phyloP scores from a whole-genome alignment of 2,797 vertebrate genomes.

The Clarias fuscus region DNA sequence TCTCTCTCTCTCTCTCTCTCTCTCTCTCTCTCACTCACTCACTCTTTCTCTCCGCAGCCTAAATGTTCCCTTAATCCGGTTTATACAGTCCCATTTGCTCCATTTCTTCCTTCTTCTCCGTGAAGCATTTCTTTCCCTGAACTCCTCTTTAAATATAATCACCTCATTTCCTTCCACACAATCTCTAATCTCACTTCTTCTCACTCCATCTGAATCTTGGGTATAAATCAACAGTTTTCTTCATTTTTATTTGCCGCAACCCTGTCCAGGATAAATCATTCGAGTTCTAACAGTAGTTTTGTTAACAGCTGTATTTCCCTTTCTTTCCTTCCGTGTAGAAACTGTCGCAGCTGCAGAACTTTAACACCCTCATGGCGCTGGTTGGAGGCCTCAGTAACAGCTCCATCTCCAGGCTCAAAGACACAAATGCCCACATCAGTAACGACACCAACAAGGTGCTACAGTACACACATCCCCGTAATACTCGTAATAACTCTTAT shows the following conservation, averaged over 20 bases:
- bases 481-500: too few species aligned
- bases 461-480: not conserved
- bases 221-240: not conserved
- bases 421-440: slow-evolving; percentile 83
- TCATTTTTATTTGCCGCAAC: not conserved
- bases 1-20: not conserved
- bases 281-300: not conserved
- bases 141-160: not conserved
- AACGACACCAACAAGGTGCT: slow-evolving; percentile 84
- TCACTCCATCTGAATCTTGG: not conserved
- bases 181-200: not conserved
- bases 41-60: not conserved
- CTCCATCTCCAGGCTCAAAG: slow-evolving; percentile 90
- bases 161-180: not conserved
- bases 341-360: slow-evolving; percentile 87
- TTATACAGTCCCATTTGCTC: not conserved
- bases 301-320: not conserved
- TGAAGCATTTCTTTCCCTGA: not conserved
- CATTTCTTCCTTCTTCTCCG: not conserved
- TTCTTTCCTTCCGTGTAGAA: slow-evolving; percentile 67
- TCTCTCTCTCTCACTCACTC: not conserved
- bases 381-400: slow-evolving; percentile 90
- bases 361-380: slow-evolving; percentile 91
- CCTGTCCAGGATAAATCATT: not conserved
- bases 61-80: not conserved